Percentiles rank a stretch among this genome's conserved stretches.
phyloP scores from a whole-genome alignment of 2,888 invertebrate genomes.

The Saturnia japonica region DNA sequence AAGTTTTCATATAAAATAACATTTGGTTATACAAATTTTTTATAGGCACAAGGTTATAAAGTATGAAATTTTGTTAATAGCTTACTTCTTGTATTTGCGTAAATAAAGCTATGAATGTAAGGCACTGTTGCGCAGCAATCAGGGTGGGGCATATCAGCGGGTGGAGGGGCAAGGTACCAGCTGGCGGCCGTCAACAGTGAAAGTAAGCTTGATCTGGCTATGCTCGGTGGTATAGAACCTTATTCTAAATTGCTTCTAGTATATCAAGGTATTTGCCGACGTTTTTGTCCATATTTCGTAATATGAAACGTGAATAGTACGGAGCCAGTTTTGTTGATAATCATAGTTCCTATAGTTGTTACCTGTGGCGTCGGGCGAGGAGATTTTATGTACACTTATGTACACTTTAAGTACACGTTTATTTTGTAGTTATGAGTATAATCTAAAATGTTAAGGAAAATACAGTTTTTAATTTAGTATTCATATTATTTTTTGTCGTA shows the following conservation, averaged over 20 bases:
- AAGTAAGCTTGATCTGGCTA: conserved; percentile 66
- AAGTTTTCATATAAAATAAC: not conserved
- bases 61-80: conserved; percentile 3
- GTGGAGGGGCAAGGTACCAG: conserved; percentile 51
- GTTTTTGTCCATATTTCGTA: not conserved
- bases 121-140: conserved; percentile 67
- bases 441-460: not conserved
- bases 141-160: conserved; percentile 37
- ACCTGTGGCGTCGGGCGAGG: not conserved
- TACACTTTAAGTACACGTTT: not conserved
- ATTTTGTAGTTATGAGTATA: not conserved
- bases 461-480: not conserved
- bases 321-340: conserved; percentile 2
- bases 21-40: not conserved
- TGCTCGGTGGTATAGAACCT: conserved; percentile 36
- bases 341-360: not conserved
- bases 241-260: conserved; percentile 13
- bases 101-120: conserved; percentile 58
- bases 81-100: conserved; percentile 18
- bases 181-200: conserved; percentile 79
- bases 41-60: conserved; percentile 1
- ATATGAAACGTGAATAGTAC: not conserved
- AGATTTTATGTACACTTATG: not conserved
- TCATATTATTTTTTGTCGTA: not conserved
- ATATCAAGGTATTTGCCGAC: conserved; percentile 10